Evolutionary conservation across 1,140 invertebrate genomes (phyloP).

Genomic region (Rhagoletis pomonella): DNA sequence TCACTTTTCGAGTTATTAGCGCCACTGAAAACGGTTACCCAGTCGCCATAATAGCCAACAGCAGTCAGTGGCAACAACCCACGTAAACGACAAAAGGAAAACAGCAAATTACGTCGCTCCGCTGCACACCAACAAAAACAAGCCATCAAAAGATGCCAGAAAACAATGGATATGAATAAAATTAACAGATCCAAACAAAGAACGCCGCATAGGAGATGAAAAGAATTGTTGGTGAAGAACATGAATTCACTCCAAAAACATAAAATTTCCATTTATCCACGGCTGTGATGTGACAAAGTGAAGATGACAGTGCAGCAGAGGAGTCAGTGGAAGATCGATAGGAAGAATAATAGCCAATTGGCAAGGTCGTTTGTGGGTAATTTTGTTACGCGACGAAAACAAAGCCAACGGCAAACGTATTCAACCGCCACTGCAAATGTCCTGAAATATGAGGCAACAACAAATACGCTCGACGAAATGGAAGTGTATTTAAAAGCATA

Average conservation of each 20-base stretch:
- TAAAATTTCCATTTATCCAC: neutral
- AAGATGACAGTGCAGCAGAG: neutral
- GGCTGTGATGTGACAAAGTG: neutral
- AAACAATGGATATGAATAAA: neutral
- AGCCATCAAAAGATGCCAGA: neutral
- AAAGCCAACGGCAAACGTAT: neutral
- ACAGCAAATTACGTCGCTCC: neutral
- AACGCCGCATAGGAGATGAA: neutral
- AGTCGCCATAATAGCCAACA: neutral
- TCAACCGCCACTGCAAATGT: neutral
- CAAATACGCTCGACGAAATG: neutral
- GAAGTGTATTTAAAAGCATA: too few species aligned
- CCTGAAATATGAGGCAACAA: slow-evolving; percentile 15
- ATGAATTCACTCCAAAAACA: neutral
- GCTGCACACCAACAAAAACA: neutral
- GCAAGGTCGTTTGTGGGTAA: slow-evolving; percentile 9
- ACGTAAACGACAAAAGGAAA: neutral
- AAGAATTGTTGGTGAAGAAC: neutral
- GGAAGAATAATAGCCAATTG: neutral
- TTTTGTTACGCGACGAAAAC: slow-evolving; percentile 2
- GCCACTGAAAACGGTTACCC: neutral
- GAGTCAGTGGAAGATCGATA: too few species aligned
- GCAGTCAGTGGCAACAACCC: neutral
- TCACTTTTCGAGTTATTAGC: neutral
- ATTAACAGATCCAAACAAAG: neutral